Conservation (phyloP, 2,797 vertebrate species). For the Diplodus sargus region DNA sequence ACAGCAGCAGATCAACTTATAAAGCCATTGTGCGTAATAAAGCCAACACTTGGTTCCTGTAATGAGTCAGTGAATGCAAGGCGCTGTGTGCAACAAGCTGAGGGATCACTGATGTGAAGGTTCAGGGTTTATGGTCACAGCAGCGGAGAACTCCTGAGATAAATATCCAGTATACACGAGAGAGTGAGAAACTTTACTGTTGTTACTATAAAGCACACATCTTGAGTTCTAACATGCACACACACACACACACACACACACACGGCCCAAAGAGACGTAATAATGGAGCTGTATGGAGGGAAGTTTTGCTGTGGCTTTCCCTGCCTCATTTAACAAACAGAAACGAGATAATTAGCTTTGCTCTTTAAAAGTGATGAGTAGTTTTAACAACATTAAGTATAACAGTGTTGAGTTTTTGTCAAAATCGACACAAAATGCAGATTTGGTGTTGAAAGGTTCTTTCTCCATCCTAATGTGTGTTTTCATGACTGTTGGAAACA, state of each 20-base stretch:
- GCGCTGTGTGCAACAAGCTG: background rate
- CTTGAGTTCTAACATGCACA: background rate
- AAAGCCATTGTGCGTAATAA: background rate
- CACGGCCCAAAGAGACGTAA: constrained; percentile 7
- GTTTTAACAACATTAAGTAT: background rate
- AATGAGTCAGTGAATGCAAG: background rate
- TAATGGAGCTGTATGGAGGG: background rate
- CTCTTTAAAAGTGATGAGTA: background rate
- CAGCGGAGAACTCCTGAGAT: background rate
- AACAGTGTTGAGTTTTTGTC: background rate
- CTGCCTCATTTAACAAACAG: constrained; percentile 16
- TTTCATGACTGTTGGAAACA: background rate
- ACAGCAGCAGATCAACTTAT: background rate
- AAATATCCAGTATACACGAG: background rate
- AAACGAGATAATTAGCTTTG: constrained; percentile 4
- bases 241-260: background rate
- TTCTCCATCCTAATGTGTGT: background rate
- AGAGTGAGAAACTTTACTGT: background rate
- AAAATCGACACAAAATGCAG: background rate
- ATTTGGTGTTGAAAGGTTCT: background rate
- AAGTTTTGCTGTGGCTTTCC: background rate
- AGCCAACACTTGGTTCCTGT: background rate
- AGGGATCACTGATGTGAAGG: background rate
- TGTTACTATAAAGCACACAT: background rate
- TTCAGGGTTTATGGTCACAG: background rate